Evolutionary conservation across 2,797 vertebrate genomes (phyloP).

Genomic region (Trichosurus vulpecula): DNA sequence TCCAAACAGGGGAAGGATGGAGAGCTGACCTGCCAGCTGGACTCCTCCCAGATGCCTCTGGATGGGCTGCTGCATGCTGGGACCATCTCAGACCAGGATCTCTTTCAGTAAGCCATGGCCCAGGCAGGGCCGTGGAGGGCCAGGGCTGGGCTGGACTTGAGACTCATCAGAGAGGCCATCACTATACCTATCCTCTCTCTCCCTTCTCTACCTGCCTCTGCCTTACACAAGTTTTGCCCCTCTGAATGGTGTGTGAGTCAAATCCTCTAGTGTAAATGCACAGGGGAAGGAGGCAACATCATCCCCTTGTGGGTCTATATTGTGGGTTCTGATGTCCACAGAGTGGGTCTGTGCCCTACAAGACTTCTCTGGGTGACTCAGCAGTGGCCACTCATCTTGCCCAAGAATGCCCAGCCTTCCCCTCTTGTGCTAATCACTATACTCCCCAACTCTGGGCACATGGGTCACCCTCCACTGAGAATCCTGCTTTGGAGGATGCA

Average conservation of each 20-base stretch:
- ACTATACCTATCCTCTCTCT: background rate
- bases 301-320: background rate
- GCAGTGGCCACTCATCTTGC: background rate
- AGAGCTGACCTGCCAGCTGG: conserved; percentile 89
- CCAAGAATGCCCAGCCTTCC: too few relatives aligned
- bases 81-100: conserved; percentile 88
- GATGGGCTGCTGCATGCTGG: conserved; percentile 90
- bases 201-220: background rate
- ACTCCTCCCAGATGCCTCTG: conserved; percentile 87
- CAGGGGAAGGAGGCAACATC: background rate
- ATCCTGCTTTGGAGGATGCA: background rate
- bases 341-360: background rate
- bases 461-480: background rate
- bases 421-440: background rate
- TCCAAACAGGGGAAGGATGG: conserved; percentile 90
- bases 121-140: background rate
- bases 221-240: background rate
- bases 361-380: too few relatives aligned
- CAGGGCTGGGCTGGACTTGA: background rate
- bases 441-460: background rate
- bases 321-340: background rate
- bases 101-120: conserved; percentile 89
- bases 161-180: too few relatives aligned
- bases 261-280: background rate
- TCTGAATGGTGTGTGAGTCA: background rate